A percentile compares a stretch with the other conserved stretches of the same genome.
Evolutionary conservation across 2,797 vertebrate genomes (phyloP).

Genomic region (Fratercula arctica): DNA sequence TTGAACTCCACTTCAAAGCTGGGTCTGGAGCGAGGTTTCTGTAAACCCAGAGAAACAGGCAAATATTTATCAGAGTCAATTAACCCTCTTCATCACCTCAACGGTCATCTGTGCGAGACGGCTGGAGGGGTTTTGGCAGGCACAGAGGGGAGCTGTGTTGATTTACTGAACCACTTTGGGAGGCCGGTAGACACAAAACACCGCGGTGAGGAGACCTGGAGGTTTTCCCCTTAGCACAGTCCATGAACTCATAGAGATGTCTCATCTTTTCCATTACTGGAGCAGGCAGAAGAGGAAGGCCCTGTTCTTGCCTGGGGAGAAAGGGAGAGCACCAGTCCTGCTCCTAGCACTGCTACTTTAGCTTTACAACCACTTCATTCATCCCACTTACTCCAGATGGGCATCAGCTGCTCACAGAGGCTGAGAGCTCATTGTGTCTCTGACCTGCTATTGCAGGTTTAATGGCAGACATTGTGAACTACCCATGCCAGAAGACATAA

Average conservation of each 20-base stretch:
- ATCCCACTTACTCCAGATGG: neutral
- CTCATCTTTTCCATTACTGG: neutral
- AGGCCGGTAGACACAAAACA: neutral
- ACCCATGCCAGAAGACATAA: neutral
- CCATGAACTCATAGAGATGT: neutral
- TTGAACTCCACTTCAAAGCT: slow-evolving; percentile 67
- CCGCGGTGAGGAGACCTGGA: fast-evolving
- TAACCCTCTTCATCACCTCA: slow-evolving; percentile 37
- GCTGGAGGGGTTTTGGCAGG: slow-evolving; percentile 1
- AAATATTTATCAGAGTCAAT: slow-evolving; percentile 68
- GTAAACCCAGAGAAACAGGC: slow-evolving; percentile 38
- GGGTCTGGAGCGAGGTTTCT: slow-evolving; percentile 1
- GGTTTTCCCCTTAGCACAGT: neutral
- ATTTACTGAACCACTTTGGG: neutral
- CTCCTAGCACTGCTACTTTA: neutral
- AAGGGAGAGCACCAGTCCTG: neutral
- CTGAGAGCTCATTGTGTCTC: neutral
- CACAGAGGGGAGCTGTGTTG: slow-evolving; percentile 23
- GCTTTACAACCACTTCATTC: neutral
- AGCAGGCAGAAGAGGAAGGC: neutral
- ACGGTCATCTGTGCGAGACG: neutral
- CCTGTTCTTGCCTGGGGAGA: neutral
- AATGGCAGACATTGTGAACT: neutral
- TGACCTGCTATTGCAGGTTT: neutral
- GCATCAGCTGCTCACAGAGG: neutral